Conservation (phyloP, 2,888 invertebrate genomes). For the Andrena haemorrhoa region DNA sequence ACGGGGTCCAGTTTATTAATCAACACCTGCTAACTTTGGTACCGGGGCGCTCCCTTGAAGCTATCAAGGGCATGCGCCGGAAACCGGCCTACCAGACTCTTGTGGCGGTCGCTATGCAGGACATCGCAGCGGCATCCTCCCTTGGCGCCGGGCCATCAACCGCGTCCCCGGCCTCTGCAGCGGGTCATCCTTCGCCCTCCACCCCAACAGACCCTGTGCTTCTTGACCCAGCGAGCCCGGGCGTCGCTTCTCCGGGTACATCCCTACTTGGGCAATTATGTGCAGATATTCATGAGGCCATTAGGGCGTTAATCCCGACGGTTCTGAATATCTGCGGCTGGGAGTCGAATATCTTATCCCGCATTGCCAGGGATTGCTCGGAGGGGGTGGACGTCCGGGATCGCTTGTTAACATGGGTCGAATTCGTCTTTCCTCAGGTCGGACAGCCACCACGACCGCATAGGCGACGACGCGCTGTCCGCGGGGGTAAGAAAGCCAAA, state of each 20-base stretch:
- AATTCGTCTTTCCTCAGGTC: background rate
- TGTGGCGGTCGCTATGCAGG: background rate
- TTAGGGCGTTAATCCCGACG: background rate
- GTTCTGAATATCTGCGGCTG: background rate
- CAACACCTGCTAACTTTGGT: background rate
- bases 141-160: background rate
- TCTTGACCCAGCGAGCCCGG: background rate
- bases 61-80: slow-evolving; percentile 11
- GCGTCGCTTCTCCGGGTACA: too few relatives aligned
- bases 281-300: background rate
- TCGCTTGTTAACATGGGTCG: background rate
- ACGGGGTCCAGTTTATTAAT: slow-evolving; percentile 2
- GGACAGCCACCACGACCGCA: background rate
- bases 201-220: background rate
- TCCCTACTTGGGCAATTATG: background rate
- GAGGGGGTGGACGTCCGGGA: background rate
- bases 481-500: background rate
- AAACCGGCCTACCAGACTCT: background rate
- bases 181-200: background rate
- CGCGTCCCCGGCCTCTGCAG: too few relatives aligned
- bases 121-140: background rate
- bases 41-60: background rate
- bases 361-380: background rate
- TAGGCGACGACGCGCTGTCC: background rate
- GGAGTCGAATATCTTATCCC: background rate